Evolutionary conservation across 2,888 invertebrate genomes (phyloP).

Genomic region (Lingula anatina): DNA sequence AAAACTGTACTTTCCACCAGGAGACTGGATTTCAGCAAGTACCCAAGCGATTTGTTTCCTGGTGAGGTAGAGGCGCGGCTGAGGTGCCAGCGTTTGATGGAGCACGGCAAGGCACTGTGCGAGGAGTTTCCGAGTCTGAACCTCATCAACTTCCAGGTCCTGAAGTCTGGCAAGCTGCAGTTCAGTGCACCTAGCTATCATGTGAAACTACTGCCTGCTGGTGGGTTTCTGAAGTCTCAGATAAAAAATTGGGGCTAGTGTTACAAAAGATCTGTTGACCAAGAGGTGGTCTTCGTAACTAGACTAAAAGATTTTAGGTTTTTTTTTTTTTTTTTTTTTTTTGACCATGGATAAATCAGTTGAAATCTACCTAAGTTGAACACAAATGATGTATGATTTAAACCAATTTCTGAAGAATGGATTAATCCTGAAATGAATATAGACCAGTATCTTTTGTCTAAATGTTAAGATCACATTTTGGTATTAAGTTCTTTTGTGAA

Average conservation of each 20-base stretch:
- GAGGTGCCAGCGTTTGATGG: conserved; percentile 43
- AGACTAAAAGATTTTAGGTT: background rate
- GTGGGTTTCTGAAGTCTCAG: background rate
- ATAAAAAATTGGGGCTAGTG: background rate
- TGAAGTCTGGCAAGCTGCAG: conserved; percentile 23
- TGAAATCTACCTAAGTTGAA: no score
- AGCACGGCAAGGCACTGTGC: conserved; percentile 44
- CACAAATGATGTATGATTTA: no score
- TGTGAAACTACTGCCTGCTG: conserved; percentile 3
- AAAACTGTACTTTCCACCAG: no score
- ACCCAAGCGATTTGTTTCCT: conserved; percentile 25
- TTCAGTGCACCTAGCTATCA: conserved; percentile 20
- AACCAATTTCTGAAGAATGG: no score
- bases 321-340: no score
- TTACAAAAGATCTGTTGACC: background rate
- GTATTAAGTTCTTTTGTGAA: no score
- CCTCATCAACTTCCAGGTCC: conserved; percentile 19
- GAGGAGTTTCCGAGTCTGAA: conserved; percentile 32
- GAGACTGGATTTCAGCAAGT: no score
- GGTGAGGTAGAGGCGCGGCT: conserved; percentile 36
- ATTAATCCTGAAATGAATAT: no score
- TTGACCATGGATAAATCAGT: no score
- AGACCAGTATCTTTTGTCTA: no score
- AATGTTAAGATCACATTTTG: no score
- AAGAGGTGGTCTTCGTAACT: background rate